Percentiles rank a stretch among this genome's conserved stretches.
Evolutionary conservation across 1,140 invertebrate genomes (phyloP).

Genomic region (Leptinotarsa undecemlineata): DNA sequence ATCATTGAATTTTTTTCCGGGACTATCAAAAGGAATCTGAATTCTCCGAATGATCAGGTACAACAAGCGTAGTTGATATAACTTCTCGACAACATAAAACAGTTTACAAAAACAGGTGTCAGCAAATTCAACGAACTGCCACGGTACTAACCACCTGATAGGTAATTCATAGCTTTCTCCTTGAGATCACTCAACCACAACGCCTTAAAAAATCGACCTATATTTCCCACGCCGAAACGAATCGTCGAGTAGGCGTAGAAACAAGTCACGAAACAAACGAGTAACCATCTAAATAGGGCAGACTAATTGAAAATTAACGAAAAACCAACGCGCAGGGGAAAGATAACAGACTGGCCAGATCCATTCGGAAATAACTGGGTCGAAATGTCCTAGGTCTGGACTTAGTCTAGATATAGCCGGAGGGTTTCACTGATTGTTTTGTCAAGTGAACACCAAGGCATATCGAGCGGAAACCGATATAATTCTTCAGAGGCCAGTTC

Average conservation of each 20-base stretch:
- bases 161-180: slow-evolving; percentile 6
- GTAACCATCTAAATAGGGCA: neutral
- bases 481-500: too few relatives aligned
- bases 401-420: neutral
- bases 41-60: too few relatives aligned
- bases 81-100: too few relatives aligned
- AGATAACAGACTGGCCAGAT: neutral
- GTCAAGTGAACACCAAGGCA: neutral
- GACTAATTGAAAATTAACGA: neutral
- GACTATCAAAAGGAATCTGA: too few relatives aligned
- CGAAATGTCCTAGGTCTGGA: neutral
- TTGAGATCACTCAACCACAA: neutral
- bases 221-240: slow-evolving; percentile 4
- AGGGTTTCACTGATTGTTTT: neutral
- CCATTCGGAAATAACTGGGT: neutral
- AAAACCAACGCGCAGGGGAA: neutral
- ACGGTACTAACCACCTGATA: neutral
- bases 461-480: neutral
- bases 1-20: too few relatives aligned
- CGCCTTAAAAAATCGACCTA: neutral
- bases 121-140: neutral
- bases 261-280: slow-evolving; percentile 2
- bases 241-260: slow-evolving; percentile 2
- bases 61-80: too few relatives aligned
- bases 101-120: too few relatives aligned